These are phyloP conservation scores for Chironomus riparius DNA, from an alignment of 2,888 invertebrate genomes.

Conservation along the genomic window DNA sequence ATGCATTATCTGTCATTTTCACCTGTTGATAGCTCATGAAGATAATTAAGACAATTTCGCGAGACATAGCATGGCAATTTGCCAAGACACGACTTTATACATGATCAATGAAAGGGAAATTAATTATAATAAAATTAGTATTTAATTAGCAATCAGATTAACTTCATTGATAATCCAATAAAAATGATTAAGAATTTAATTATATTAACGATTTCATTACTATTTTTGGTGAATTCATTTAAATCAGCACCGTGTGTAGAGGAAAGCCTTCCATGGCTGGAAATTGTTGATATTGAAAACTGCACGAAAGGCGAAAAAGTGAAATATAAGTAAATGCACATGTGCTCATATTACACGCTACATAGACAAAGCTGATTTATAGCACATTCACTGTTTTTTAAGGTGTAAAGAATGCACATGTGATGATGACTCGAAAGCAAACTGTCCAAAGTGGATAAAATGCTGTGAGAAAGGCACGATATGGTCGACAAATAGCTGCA, in stretches of 20 bases:
- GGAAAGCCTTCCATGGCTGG: constrained; percentile 13
- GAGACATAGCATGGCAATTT: too few relatives aligned
- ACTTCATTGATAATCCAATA: too few relatives aligned
- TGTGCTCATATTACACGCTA: background rate
- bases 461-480: background rate
- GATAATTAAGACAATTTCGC: too few relatives aligned
- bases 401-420: constrained; percentile 15
- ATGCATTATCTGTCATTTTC: too few relatives aligned
- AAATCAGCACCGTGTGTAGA: background rate
- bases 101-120: too few relatives aligned
- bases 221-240: too few relatives aligned
- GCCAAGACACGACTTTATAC: too few relatives aligned
- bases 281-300: background rate
- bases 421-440: background rate
- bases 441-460: constrained; percentile 17
- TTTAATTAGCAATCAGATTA: too few relatives aligned
- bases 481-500: constrained; percentile 14
- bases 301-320: background rate
- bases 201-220: too few relatives aligned
- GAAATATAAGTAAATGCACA: background rate
- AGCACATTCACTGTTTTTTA: background rate
- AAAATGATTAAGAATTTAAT: too few relatives aligned
- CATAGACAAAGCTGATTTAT: background rate
- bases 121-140: too few relatives aligned
- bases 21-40: too few relatives aligned